These are phyloP conservation scores for Microcebus tavaratra DNA, from an alignment of 2,113 vertebrate species.

Conservation along the genomic window DNA sequence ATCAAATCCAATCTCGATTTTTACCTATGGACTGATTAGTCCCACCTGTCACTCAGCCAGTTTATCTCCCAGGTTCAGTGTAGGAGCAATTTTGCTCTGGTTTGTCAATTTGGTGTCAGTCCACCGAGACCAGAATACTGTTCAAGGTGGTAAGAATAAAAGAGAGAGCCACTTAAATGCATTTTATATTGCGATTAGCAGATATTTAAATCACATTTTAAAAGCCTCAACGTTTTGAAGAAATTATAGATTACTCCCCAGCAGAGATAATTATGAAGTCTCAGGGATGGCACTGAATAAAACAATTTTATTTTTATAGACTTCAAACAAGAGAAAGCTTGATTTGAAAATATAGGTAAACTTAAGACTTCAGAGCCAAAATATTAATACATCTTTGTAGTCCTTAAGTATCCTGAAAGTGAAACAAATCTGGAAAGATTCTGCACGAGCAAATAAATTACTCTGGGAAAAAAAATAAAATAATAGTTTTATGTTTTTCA, in stretches of 20 bases:
- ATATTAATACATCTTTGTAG: slow-evolving; percentile 44
- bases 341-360: slow-evolving; percentile 44
- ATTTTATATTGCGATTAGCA: slow-evolving; percentile 12
- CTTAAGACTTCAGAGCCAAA: slow-evolving; percentile 50
- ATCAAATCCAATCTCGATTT: slow-evolving; percentile 81
- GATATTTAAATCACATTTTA: slow-evolving; percentile 1
- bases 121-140: slow-evolving; percentile 48
- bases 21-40: slow-evolving; percentile 76
- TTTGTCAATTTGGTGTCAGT: slow-evolving; percentile 69
- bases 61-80: slow-evolving; percentile 69
- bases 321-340: slow-evolving; percentile 34
- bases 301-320: slow-evolving; percentile 6
- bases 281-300: not conserved
- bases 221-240: not conserved
- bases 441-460: slow-evolving; percentile 67
- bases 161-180: not conserved
- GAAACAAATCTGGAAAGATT: slow-evolving; percentile 63
- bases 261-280: slow-evolving; percentile 32
- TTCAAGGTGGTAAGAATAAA: slow-evolving; percentile 42
- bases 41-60: slow-evolving; percentile 74
- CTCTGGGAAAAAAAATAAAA: slow-evolving; percentile 59
- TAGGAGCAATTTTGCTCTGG: slow-evolving; percentile 64
- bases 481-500: slow-evolving; percentile 74
- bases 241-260: not conserved
- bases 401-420: slow-evolving; percentile 18